phyloP scores from a whole-genome alignment of 2,113 vertebrate genomes.

The Calyptommatus sinebrachiatus region DNA sequence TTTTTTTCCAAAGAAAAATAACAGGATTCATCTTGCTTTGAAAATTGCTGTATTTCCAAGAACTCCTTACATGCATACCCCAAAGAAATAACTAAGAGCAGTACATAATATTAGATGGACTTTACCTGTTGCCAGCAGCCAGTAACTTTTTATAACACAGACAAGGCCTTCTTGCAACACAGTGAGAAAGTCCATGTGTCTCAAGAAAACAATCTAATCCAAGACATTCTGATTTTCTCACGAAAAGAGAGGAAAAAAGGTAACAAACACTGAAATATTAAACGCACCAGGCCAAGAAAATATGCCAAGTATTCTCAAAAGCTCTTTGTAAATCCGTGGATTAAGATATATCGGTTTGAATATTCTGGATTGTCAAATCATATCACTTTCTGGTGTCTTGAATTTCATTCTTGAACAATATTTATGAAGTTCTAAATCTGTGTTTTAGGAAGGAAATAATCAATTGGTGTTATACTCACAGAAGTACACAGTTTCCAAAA shows the following conservation, averaged over 20 bases:
- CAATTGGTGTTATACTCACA: background rate
- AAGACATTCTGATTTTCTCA: background rate
- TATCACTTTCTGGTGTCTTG: constrained; percentile 12
- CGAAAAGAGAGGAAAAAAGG: constrained; percentile 9
- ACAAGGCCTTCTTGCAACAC: constrained; percentile 41
- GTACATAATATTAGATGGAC: background rate
- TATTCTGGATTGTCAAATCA: background rate
- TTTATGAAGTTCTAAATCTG: background rate
- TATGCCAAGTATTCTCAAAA: constrained; percentile 30
- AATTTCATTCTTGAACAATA: background rate
- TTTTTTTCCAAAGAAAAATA: constrained; percentile 29
- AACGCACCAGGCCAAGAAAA: constrained; percentile 3
- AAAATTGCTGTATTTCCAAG: background rate
- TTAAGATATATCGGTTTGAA: background rate
- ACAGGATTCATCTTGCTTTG: constrained; percentile 13
- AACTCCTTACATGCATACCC: background rate
- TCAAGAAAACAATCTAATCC: background rate
- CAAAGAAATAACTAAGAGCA: background rate
- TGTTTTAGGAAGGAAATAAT: constrained; percentile 6
- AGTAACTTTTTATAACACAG: constrained; percentile 54
- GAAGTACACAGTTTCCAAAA: background rate
- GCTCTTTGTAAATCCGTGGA: background rate
- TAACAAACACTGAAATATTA: constrained; percentile 18
- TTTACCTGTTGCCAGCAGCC: constrained; percentile 53
- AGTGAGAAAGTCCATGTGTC: constrained; percentile 27